phyloP scores from a whole-genome alignment of 1,140 invertebrate species.

The Dreissena polymorpha region DNA sequence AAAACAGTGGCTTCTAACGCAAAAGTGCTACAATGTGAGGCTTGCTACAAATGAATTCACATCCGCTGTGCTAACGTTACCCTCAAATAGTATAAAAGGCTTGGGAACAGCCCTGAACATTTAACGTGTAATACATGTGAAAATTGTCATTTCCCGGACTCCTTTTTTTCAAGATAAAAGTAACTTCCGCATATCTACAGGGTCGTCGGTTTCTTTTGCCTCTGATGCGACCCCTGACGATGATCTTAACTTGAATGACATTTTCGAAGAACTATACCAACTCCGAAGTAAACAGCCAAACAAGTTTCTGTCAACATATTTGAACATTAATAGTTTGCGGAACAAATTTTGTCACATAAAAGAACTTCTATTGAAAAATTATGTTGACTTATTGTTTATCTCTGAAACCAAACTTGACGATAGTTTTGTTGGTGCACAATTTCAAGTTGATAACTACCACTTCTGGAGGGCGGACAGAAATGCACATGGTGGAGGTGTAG shows the following conservation, averaged over 20 bases:
- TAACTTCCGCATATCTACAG: background rate
- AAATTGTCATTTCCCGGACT: conserved; percentile 19
- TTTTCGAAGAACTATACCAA: background rate
- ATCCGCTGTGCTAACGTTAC: conserved; percentile 15
- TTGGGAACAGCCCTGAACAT: background rate
- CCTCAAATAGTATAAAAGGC: conserved; percentile 5
- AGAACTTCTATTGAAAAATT: no score
- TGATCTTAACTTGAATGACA: background rate
- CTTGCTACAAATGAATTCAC: no score
- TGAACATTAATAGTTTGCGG: conserved; percentile 27
- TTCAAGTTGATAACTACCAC: no score
- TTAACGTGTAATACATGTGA: conserved; percentile 3
- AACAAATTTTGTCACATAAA: no score
- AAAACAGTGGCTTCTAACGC: no score
- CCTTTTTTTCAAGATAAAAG: conserved; percentile 18
- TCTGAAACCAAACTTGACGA: conserved; percentile 50
- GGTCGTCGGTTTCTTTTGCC: background rate
- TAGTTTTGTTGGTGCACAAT: conserved; percentile 34
- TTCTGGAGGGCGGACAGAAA: no score
- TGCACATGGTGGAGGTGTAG: no score
- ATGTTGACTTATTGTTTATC: conserved; percentile 40
- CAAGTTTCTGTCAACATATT: conserved; percentile 22
- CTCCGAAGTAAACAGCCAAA: background rate
- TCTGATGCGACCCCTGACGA: background rate
- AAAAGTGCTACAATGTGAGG: no score